Evolutionary conservation across 1,140 invertebrate genomes (phyloP), one percentile per base, ranked within the genome.

Genomic region (Drosophila sproati): DNA sequence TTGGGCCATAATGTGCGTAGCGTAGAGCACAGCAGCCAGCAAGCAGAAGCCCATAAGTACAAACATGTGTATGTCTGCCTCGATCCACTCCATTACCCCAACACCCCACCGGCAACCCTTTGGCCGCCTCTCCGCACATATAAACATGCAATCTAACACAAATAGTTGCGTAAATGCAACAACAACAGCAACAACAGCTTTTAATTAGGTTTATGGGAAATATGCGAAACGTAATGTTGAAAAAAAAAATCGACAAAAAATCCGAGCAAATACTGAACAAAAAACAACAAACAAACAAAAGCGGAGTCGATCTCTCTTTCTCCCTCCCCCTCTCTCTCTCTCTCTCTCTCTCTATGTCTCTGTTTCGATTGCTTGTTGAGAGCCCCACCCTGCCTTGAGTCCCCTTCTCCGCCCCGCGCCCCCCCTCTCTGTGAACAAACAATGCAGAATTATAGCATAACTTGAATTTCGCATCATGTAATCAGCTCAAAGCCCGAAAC

Each of bases 361-460:
- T 20, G 20, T 20, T 20, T 20, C 20, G 20, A 20, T 20, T 20
- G 20, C 20, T 20, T 20, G 20, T 20, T 20, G 20, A 20, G 20
- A 20, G 20, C 20, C 20, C 20, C 20, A 20, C 20, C 1, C 20
- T 20, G 20, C 20, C 20, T 20, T 20, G 20, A 20, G 69, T 39
- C 47, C 35, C 39, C 50, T 43, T 70, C 37, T 37, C 37, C 10
- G 5, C 8, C 4, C 5, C 31, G 6, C 32, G 32, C 51, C 7
- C 51, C 31, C 10, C 31, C 20, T 66, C 29, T 41, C n/a, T 28
- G 7, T 4, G 28, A 41, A 55, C 45, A 66, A 77, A 87, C 83
- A 88, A 88, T 88, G 83, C 83, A 80, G 83, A 88, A 88, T 88
- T 88, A 89, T 88, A 89, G 85, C 83, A 89, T 88, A 88, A 88